Conservation (phyloP, 2,113 vertebrate genomes). For the Caranx melampygus region DNA sequence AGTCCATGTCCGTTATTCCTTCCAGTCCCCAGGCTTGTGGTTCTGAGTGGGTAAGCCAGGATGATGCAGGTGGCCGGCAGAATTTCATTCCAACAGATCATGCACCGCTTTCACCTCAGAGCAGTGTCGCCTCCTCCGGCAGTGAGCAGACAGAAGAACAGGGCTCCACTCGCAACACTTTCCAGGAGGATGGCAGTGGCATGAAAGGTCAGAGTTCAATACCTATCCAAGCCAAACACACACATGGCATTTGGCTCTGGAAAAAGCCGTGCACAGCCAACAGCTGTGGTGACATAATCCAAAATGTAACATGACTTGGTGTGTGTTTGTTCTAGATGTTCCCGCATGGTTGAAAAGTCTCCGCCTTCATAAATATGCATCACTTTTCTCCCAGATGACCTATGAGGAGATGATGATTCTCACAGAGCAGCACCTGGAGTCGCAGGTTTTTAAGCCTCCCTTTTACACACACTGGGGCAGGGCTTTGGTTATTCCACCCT, state of each 20-base stretch:
- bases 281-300: conserved; percentile 24
- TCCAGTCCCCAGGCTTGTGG: conserved; percentile 86
- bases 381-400: conserved; percentile 95
- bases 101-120: conserved; percentile 94
- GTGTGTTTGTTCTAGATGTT: conserved; percentile 83
- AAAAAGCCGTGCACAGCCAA: conserved; percentile 21
- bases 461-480: conserved; percentile 4
- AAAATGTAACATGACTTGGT: conserved; percentile 14
- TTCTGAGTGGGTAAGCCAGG: conserved; percentile 89
- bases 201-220: conserved; percentile 90
- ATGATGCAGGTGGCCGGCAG: conserved; percentile 85
- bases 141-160: conserved; percentile 95
- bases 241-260: conserved; percentile 10
- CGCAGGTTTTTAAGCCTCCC: conserved; percentile 85
- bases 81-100: conserved; percentile 88
- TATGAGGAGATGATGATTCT: conserved; percentile 98
- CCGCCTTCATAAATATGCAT: conserved; percentile 94
- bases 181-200: conserved; percentile 94
- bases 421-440: conserved; percentile 94
- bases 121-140: conserved; percentile 95
- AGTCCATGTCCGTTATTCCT: conserved; percentile 90
- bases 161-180: conserved; percentile 89
- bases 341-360: conserved; percentile 96
- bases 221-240: neutral
- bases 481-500: conserved; percentile 56